A percentile compares a stretch with the other conserved stretches of the same genome.
phyloP scores from a whole-genome alignment of 37 sponge, comb jelly and placozoan genomes.

The Halisarca cf. caerulea region DNA sequence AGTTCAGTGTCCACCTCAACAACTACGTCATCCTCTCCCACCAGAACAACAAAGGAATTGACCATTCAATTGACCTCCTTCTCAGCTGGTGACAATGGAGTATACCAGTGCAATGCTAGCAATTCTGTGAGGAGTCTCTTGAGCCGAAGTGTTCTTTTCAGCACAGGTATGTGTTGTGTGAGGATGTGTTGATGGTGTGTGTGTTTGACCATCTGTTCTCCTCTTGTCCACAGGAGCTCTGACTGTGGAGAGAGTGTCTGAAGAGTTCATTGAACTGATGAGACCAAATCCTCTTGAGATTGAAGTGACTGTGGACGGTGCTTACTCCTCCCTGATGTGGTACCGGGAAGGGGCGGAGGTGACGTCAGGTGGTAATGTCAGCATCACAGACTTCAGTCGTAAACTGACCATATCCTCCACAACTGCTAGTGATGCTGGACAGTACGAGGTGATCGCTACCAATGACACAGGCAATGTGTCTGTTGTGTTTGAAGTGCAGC shows the following conservation, averaged over 20 bases:
- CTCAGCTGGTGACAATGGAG: not conserved
- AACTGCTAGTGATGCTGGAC: not conserved
- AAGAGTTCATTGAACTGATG: slow-evolving; percentile 11
- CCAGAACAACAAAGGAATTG: not conserved
- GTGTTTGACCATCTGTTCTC: not conserved
- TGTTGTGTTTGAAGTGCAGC: slow-evolving; percentile 11
- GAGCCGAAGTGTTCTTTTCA: slow-evolving; percentile 12
- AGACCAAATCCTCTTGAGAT: slow-evolving; percentile 2
- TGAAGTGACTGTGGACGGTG: not conserved
- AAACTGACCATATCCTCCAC: not conserved
- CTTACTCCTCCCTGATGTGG: slow-evolving; percentile 10
- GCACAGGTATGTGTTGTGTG: not conserved
- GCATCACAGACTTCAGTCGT: not conserved
- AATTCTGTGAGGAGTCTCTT: not conserved
- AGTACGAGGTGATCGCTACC: no score
- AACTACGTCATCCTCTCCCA: not conserved
- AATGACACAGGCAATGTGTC: not conserved
- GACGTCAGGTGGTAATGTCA: not conserved
- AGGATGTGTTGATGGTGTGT: no score
- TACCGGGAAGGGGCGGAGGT: not conserved
- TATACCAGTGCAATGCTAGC: not conserved
- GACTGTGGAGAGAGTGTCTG: slow-evolving; percentile 1
- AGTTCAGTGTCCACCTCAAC: not conserved
- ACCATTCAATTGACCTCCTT: not conserved
- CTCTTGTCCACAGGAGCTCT: not conserved